Conservation (phyloP, 35 echinoderm and acorn worm species). For the Chiridota heheva region DNA sequence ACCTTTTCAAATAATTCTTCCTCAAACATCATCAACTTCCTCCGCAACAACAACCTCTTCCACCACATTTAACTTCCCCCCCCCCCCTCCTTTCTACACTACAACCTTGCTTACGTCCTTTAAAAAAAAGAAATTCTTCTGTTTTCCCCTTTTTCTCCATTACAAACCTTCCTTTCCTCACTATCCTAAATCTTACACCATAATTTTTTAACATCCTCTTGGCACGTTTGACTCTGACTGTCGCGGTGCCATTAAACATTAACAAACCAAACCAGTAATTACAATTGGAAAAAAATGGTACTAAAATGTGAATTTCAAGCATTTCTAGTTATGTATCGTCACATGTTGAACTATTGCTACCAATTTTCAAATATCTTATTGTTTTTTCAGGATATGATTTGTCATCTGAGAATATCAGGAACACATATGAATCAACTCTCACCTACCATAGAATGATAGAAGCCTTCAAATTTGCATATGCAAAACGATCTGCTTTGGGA, state of each 20-base stretch:
- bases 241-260: too few relatives aligned
- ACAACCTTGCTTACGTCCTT: neutral
- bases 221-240: too few relatives aligned
- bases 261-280: too few relatives aligned
- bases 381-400: conserved; percentile 42
- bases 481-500: conserved; percentile 56
- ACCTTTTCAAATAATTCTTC: too few relatives aligned
- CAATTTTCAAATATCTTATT: too few relatives aligned
- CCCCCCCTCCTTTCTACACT: neutral
- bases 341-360: neutral
- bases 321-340: neutral
- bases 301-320: neutral
- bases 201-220: too few relatives aligned
- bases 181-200: too few relatives aligned
- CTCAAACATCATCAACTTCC: too few relatives aligned
- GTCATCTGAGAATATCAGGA: conserved; percentile 21
- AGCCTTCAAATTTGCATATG: conserved; percentile 85
- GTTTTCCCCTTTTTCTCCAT: too few relatives aligned
- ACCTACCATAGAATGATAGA: conserved; percentile 83
- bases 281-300: neutral
- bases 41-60: too few relatives aligned
- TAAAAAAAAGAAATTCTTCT: neutral
- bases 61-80: too few relatives aligned
- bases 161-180: too few relatives aligned
- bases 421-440: conserved; percentile 9